Percentiles rank a stretch among this genome's conserved stretches.
Evolutionary conservation across 2,113 vertebrate genomes (phyloP).

Genomic region (Gallinago jamesoni): DNA sequence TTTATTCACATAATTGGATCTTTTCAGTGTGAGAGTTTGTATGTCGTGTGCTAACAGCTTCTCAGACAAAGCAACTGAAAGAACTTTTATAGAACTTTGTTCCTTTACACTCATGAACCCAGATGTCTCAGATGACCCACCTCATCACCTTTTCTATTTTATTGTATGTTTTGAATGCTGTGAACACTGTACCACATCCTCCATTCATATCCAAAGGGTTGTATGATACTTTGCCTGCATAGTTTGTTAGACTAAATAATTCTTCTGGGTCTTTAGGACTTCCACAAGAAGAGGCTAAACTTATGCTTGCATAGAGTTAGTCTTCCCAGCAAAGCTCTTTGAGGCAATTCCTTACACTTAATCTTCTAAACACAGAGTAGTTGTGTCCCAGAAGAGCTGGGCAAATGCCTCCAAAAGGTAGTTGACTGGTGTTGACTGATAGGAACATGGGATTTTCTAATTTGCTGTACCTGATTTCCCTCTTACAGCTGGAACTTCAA

Average conservation of each 20-base stretch:
- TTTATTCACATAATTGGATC: not conserved
- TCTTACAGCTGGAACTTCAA: not conserved
- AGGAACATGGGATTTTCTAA: not conserved
- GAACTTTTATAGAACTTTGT: not conserved
- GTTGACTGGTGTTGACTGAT: not conserved
- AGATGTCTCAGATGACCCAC: not conserved
- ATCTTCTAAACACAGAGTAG: not conserved
- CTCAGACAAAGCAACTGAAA: not conserved
- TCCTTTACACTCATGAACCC: not conserved
- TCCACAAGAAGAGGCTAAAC: not conserved
- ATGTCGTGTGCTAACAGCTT: not conserved
- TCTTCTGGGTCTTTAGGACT: not conserved
- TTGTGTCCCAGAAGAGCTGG: not conserved
- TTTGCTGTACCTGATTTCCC: not conserved
- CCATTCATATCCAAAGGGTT: not conserved
- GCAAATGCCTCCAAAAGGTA: not conserved
- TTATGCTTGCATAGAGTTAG: not conserved
- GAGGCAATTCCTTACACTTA: not conserved
- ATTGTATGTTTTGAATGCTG: not conserved
- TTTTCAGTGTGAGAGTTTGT: not conserved
- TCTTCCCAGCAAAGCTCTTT: not conserved
- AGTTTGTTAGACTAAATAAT: not conserved
- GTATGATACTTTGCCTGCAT: not conserved
- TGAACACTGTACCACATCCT: not conserved
- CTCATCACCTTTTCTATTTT: not conserved